Conservation (phyloP, 2,888 invertebrate species). For the Conistra vaccinii region DNA sequence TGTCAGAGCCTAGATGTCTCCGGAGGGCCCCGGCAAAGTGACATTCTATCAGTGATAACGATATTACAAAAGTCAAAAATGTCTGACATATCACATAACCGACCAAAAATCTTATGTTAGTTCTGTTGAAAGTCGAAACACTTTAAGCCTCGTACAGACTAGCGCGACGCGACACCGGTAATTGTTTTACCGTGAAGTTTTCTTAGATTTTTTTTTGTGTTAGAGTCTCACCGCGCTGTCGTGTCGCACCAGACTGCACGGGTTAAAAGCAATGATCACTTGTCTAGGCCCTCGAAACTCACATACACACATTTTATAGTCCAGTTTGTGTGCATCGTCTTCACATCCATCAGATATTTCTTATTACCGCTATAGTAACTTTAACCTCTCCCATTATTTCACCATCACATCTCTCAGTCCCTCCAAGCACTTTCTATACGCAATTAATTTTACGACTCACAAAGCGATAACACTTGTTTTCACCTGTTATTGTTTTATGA, state of each 20-base stretch:
- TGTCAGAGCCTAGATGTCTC: background rate
- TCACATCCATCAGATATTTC: background rate
- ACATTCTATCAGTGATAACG: background rate
- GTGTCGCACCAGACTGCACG: too few relatives aligned
- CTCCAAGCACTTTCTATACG: conserved; percentile 12
- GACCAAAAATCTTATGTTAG: background rate
- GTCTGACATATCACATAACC: background rate
- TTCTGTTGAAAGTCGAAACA: background rate
- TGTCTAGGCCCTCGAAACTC: too few relatives aligned
- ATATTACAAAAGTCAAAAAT: background rate
- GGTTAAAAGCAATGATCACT: background rate
- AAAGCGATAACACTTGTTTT: conserved; percentile 11
- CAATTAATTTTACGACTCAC: conserved; percentile 8
- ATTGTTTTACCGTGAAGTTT: too few relatives aligned
- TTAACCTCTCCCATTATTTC: background rate
- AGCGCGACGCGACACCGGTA: too few relatives aligned
- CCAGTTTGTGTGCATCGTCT: background rate
- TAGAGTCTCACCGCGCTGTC: too few relatives aligned
- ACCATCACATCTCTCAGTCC: background rate
- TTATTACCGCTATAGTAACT: too few relatives aligned
- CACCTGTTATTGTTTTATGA: conserved; percentile 19
- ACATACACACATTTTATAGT: too few relatives aligned
- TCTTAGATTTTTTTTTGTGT: too few relatives aligned
- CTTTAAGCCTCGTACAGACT: too few relatives aligned
- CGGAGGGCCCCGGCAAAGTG: background rate